Evolutionary conservation across 2,797 vertebrate species (phyloP).

Genomic region (Hypotaenidia okinawae): DNA sequence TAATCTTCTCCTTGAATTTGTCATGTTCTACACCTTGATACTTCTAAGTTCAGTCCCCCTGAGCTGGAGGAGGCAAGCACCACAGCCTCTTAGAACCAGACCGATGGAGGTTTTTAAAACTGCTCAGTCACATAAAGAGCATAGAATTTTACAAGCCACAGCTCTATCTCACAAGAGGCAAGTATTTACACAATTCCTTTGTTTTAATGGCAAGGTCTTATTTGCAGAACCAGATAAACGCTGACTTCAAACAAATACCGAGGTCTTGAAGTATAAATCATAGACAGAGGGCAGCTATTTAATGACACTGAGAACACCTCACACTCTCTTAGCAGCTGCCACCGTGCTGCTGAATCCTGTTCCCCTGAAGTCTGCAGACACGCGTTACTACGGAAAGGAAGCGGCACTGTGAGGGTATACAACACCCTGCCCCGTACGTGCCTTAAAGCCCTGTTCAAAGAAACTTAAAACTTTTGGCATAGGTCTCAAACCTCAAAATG

Average conservation of each 20-base stretch:
- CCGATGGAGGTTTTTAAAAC: neutral
- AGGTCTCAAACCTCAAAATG: neutral
- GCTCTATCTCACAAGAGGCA: neutral
- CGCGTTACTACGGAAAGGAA: neutral
- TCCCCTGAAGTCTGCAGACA: neutral
- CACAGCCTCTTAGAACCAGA: neutral
- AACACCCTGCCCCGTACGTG: neutral
- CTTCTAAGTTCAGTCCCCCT: neutral
- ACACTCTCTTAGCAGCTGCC: too few relatives aligned
- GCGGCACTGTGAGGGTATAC: neutral
- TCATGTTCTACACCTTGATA: neutral
- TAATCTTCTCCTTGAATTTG: neutral
- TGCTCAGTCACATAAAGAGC: neutral
- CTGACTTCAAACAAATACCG: conserved; percentile 14
- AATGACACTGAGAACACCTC: neutral
- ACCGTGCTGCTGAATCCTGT: neutral
- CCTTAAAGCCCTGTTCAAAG: neutral
- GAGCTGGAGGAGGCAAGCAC: neutral
- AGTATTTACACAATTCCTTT: neutral
- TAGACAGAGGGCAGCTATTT: neutral
- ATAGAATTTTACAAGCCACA: neutral
- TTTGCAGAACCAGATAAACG: conserved; percentile 48
- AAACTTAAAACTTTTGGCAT: neutral
- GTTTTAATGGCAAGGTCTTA: conserved; percentile 19
- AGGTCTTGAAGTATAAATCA: neutral